Evolutionary conservation across 64 coral and sea anemone genomes (phyloP), one percentile per base, ranked within the genome.

Genomic region (Montipora cactus): DNA sequence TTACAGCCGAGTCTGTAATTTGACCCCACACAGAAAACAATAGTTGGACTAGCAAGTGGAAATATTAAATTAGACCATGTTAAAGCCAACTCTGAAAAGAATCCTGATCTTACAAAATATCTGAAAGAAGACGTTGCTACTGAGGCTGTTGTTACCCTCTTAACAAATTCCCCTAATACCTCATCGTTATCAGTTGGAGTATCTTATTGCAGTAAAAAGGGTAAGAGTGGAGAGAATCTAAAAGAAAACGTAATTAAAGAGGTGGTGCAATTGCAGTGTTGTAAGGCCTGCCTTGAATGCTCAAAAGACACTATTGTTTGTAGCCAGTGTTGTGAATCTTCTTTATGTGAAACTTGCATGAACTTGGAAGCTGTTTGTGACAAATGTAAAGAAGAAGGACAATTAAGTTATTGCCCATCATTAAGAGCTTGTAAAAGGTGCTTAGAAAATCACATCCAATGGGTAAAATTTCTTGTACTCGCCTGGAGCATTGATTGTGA

Each of bases 121-220:
- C 72, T 92, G 28, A 92, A 84, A 59, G 66, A 84, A 92, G 76
- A 92, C 73, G 74, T 76, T 84, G 67, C 67, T 20, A 92, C 80
- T 75, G 80, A 84, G 51, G 79, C 90, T 15, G 52, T 52, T 84
- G 90, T 92, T 84, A 75, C 80, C 25, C n/a, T 92, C 55, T 37
- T 92, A 76, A 92, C 90, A 19, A 77, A 75, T 18, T 75, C 49
- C 7, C 15, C 9, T 3, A 16, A 70, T 1, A 70, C 5, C 15
- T 9, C 15, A 9, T 13, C 9, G 8, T 13, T 70, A 16, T 16
- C 67, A 16, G 67, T 70, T 13, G 67, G 9, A 16, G 67, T 70
- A 13, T 9, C 8, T 13, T 70, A 70, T 70, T 16, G 8, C 5
- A 70, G 9, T 13, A 70, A 70, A 16, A 70, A 9, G 67, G 7